Conservation (phyloP, 2,888 invertebrate genomes). For the Scaptomyza parva region DNA sequence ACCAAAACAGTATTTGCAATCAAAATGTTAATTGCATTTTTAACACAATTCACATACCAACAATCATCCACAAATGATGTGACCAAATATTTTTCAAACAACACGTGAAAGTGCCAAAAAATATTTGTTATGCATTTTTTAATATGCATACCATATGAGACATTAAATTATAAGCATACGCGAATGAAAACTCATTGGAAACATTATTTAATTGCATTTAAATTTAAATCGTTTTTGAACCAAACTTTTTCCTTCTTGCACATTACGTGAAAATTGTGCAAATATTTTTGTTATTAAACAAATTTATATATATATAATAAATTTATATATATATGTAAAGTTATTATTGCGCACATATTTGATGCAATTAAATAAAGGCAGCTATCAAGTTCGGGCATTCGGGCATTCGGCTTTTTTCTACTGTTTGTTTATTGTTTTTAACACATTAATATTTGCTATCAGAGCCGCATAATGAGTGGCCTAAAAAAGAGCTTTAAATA, state of each 20-base stretch:
- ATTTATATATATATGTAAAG: neutral
- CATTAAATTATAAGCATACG: constrained; percentile 11
- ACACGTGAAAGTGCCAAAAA: constrained; percentile 37
- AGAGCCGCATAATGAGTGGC: neutral
- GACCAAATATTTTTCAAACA: constrained; percentile 45
- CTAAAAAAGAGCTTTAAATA: neutral
- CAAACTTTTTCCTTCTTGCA: neutral
- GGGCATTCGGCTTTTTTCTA: neutral
- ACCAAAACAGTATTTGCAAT: constrained; percentile 14
- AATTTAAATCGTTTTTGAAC: too few species aligned
- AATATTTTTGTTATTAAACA: constrained; percentile 1
- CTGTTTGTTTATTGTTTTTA: neutral
- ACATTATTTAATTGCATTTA: too few species aligned
- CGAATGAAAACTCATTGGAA: too few species aligned
- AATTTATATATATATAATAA: neutral
- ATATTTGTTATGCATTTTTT: constrained; percentile 20
- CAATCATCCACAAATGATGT: constrained; percentile 40
- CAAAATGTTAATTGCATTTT: constrained; percentile 36
- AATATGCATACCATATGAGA: constrained; percentile 2
- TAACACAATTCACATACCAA: constrained; percentile 26
- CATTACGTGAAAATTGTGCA: neutral
- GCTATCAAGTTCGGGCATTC: too few species aligned
- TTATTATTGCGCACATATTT: constrained; percentile 9
- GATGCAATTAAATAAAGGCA: constrained; percentile 31
- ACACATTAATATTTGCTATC: neutral